phyloP scores from a whole-genome alignment of 2,797 vertebrate genomes.

The Eupleurogrammus muticus region DNA sequence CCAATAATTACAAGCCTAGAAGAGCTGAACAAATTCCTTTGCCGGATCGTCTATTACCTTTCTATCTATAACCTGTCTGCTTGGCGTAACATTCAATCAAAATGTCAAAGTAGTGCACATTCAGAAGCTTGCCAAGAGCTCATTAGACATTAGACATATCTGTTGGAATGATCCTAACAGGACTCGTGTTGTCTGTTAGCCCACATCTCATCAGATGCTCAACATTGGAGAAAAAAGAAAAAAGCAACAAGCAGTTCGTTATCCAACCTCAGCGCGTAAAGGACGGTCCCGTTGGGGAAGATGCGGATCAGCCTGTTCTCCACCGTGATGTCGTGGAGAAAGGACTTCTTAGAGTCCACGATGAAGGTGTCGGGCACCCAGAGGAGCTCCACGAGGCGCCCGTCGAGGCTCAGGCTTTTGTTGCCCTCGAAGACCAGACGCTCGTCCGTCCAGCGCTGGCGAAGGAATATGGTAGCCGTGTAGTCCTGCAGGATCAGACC shows the following conservation, averaged over 20 bases:
- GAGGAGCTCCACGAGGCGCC: constrained; percentile 91
- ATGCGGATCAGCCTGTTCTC: constrained; percentile 94
- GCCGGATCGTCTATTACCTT: constrained; percentile 30
- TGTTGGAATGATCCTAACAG: constrained; percentile 11
- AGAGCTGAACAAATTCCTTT: constrained; percentile 38
- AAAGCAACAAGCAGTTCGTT: neutral
- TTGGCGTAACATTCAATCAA: constrained; percentile 23
- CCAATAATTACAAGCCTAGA: constrained; percentile 40
- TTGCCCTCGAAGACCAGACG: constrained; percentile 92
- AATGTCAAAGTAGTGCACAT: constrained; percentile 14
- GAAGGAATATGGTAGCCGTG: constrained; percentile 93
- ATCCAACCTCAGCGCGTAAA: constrained; percentile 90
- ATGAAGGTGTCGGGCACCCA: constrained; percentile 95
- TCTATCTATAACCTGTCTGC: constrained; percentile 34
- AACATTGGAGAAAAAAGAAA: constrained; percentile 28
- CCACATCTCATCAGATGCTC: constrained; percentile 32
- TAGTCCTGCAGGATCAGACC: constrained; percentile 86
- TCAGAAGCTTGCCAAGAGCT: constrained; percentile 17
- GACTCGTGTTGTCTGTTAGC: constrained; percentile 20
- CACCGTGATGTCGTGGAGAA: constrained; percentile 94
- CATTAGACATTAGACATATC: constrained; percentile 38
- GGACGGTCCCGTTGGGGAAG: constrained; percentile 93
- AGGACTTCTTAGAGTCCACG: constrained; percentile 94
- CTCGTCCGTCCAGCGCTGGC: constrained; percentile 93
- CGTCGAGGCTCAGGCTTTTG: constrained; percentile 93